Base-by-base conservation (phyloP, 2,888 invertebrate species). In the Drosophila ezoana region DNA sequence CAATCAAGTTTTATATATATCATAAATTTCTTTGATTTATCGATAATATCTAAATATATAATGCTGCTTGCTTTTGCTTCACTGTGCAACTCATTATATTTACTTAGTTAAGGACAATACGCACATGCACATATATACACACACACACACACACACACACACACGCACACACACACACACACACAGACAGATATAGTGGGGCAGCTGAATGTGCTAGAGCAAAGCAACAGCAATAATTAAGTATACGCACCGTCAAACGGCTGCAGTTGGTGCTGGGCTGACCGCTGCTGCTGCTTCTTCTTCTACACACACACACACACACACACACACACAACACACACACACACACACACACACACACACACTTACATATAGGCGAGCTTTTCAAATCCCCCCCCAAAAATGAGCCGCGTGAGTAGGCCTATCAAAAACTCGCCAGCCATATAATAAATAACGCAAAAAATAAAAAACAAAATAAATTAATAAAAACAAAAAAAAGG, bases 391-490 rank as follows among this genome's bases (percentile, higher is more conserved):
- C 70, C 66, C 81, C 81, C 80, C 81, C 74, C 54, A 69, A 86
- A 78, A 81, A 73, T 49, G 72, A 75, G 59, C 59, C 72, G 70
- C 57, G 54, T 65, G 76, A 73, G 79, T 83, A 79, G 89, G 87
- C 87, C 87, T 90, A 89, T 83, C 89, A 81, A 81, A 81, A 80
- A 79, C 78, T 81, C 78, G 79, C 81, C 62, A 68, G 61, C 69
- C 89, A 81, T 81, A 89, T 84, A 82, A 85, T 71, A 86, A 64
- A 78, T 75, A 84, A 74, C 77, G 54, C 73, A 81, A 76, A 76
- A 64, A 81, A 76, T 73, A 64, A 44, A 32, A 49, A 59, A 45
- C n/a, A 59, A 60, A 51, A 47, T 56, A 9, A 40, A 28, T 2
- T 4, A n/a, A 40, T 40, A 37, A 64, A 44, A 9, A 35, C 14